phyloP scores from a whole-genome alignment of 2,113 vertebrate genomes.

The Oenanthe oenanthe region DNA sequence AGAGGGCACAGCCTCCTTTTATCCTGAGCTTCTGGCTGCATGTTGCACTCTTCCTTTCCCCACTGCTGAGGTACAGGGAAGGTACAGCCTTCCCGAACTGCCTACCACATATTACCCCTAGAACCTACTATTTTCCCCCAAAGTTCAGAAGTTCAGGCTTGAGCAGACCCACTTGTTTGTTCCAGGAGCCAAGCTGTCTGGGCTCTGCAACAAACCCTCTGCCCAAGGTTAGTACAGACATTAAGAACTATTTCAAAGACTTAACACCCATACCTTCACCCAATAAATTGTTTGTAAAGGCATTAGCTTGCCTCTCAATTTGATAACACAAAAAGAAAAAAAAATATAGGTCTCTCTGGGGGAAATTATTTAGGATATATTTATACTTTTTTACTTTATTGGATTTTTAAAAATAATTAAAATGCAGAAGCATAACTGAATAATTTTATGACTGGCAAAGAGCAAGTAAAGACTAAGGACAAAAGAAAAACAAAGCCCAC shows the following conservation, averaged over 20 bases:
- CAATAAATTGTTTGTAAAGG: background rate
- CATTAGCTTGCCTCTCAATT: background rate
- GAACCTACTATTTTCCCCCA: background rate
- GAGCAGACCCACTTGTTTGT: background rate
- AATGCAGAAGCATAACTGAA: background rate
- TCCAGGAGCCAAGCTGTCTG: background rate
- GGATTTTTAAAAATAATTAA: background rate
- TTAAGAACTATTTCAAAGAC: background rate
- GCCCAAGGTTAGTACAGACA: background rate
- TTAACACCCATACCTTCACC: background rate
- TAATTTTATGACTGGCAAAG: background rate
- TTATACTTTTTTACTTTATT: background rate
- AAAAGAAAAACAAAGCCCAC: background rate
- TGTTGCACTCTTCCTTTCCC: background rate
- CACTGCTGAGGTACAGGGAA: rapidly evolving
- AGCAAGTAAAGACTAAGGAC: background rate
- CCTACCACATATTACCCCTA: background rate
- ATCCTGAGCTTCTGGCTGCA: rapidly evolving
- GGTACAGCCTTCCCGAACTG: rapidly evolving
- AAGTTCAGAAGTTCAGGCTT: background rate
- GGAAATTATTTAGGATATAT: background rate
- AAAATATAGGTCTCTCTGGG: background rate
- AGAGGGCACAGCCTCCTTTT: rapidly evolving
- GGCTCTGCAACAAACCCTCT: too few species aligned
- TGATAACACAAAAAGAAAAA: background rate